Conservation (phyloP, 2,113 vertebrate species). For the Tachycineta bicolor region DNA sequence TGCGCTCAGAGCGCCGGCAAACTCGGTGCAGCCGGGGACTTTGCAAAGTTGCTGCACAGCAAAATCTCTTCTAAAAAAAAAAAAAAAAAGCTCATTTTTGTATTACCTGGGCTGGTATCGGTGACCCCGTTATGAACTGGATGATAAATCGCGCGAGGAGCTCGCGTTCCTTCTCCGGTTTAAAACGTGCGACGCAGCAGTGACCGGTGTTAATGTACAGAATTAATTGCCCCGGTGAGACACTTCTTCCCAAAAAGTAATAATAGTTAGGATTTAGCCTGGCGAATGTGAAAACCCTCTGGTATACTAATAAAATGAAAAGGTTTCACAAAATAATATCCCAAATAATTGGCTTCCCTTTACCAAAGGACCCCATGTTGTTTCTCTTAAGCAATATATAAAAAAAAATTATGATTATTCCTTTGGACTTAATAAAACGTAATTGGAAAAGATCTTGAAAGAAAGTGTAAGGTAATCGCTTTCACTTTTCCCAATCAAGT, state of each 20-base stretch:
- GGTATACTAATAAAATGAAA: conserved; percentile 79
- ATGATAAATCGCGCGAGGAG: conserved; percentile 47
- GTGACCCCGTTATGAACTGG: conserved; percentile 68
- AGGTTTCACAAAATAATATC: conserved; percentile 74
- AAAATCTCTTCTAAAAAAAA: not conserved
- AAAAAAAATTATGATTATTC: conserved; percentile 78
- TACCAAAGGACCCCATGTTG: conserved; percentile 76
- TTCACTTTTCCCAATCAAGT: conserved; percentile 47
- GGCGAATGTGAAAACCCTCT: conserved; percentile 71
- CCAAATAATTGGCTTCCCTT: conserved; percentile 78
- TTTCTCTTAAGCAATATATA: conserved; percentile 72
- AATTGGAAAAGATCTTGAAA: conserved; percentile 72
- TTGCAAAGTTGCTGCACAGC: conserved; percentile 24
- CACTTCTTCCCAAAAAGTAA: conserved; percentile 76
- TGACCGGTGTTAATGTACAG: conserved; percentile 70
- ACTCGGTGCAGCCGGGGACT: not conserved
- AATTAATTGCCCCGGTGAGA: conserved; percentile 79
- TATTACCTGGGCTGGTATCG: not conserved
- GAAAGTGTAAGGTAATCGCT: conserved; percentile 3
- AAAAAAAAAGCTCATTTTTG: not conserved
- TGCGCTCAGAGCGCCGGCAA: not conserved
- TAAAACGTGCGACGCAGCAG: conserved; percentile 57
- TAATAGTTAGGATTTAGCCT: conserved; percentile 74
- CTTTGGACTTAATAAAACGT: conserved; percentile 81
- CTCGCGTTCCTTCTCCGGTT: conserved; percentile 10